Base-by-base conservation (phyloP, 2,888 invertebrate species). In the Lochmaea crataegi region DNA sequence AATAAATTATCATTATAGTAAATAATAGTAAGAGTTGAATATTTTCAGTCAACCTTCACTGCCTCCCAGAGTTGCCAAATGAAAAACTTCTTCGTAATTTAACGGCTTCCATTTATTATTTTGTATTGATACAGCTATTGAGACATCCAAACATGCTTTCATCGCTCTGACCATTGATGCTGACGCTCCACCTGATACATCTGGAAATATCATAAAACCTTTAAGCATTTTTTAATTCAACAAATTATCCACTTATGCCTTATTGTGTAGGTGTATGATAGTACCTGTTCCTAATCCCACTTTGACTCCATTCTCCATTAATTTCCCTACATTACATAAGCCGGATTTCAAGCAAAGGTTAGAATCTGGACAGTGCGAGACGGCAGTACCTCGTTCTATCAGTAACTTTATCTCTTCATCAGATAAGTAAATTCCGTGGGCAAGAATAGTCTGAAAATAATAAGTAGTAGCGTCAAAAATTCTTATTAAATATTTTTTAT, bases 241-340 rank as follows among this genome's bases (percentile, higher is more conserved):
- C 7, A 32, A 32, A 32, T 2, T 22, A 22, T 22, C 22, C 22
- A 22, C 22, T 22, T 22, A 22, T 7, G 7, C 7, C 32, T 32
- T 7, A 32, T 32, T 32, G 32, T 32, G 32, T 32, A 32, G 7
- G 5, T 32, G 6, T 7, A 32, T 0, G 82, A n/a, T n/a, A n/a
- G n/a, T 87, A 95, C 96, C 96, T 84, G 96, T 95, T 78, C 97
- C 97, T 58, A 97, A 88, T 9, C 96, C 96, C 70, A 97, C 91
- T 83, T 90, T 92, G 26, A 97, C 85, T 3, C 92, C 91, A 61
- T 88, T 87, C 12, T 90, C 84, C 51, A 92, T 85, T 12, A 96
- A 86, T 68, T 90, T 90, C 73, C 90, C 88, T 0, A 95, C 92
- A 81, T 96, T 94, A 83, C 96, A 95, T 1, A 95, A 82, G 0